Evolutionary conservation across 1,140 invertebrate species (phyloP), one percentile per base, ranked within the genome.

Genomic region (Drosophila pandora): DNA sequence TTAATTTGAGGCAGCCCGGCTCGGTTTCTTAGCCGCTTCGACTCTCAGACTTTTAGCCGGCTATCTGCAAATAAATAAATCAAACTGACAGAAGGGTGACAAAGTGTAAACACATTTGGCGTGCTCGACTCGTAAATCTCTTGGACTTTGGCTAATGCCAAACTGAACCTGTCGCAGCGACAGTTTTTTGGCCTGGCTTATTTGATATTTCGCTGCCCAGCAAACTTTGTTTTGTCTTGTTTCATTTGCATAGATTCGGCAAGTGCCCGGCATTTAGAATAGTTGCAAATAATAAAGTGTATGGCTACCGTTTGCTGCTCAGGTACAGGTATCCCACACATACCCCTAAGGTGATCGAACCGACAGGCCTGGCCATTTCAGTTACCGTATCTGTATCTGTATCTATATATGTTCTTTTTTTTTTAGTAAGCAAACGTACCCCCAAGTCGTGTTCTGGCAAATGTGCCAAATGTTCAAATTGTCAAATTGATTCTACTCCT

Each of bases 21-120:
- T 17, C 65, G 60, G 47, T 76, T 59, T 43, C 41, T 71, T 57
- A 22, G 43, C 9, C 48, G 49, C 56, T 41, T 48, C 10, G 55
- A 39, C 53, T 63, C 48, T 58, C 45, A 34, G 57, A 28, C 50
- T 60, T 48, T 68, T 73, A 64, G 76, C 64, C 78, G 78, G 75
- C 76, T 90, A 90, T 85, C 85, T 82, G 75, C 78, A 82, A 90
- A 90, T 81, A 85, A 85, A 90, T 90, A 90, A 90, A 90, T 90
- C 85, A 90, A 87, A 74, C 82, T 90, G 87, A 90, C 88, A 90
- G 88, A 90, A 90, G 88, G 88, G 88, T 90, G 88, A 90, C 88
- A 90, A 90, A 90, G 88, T 90, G 88, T 90, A 90, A 90, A 90
- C 88, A 90, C 88, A 90, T 88, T 88, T 88, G 84, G 83, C 83